Percentiles rank a stretch among this genome's conserved stretches.
phyloP scores from a whole-genome alignment of 2,113 vertebrate species.

The Rhea americana region DNA sequence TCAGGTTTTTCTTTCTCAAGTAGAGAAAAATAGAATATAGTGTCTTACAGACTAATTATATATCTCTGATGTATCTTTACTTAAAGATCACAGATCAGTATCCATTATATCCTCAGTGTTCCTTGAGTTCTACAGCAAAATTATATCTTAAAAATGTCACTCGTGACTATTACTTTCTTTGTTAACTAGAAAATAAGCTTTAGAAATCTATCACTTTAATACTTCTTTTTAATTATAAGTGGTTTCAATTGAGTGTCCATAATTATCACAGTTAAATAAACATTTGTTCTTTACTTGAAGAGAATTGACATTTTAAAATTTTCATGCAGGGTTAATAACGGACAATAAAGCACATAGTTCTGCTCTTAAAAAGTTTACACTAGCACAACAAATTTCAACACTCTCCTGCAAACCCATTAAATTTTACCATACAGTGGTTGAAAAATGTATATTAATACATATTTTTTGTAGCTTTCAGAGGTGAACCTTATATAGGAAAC shows the following conservation, averaged over 20 bases:
- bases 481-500: not conserved
- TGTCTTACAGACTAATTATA: not conserved
- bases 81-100: not conserved
- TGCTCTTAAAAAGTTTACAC: not conserved
- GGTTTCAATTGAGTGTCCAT: not conserved
- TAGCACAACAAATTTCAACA: not conserved
- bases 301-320: not conserved
- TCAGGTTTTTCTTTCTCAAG: not conserved
- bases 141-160: not conserved
- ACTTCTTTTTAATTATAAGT: not conserved
- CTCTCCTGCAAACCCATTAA: not conserved
- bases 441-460: not conserved
- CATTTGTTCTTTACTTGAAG: not conserved
- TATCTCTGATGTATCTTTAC: not conserved
- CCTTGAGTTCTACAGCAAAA: not conserved
- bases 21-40: not conserved
- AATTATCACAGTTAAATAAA: conserved; percentile 37
- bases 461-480: not conserved
- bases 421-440: not conserved
- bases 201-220: not conserved
- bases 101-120: not conserved
- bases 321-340: not conserved
- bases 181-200: not conserved
- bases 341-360: not conserved
- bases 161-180: not conserved